Percentiles rank a stretch among this genome's conserved stretches.
Evolutionary conservation across 2,888 invertebrate genomes (phyloP).

Genomic region (Apodemia hepburni): DNA sequence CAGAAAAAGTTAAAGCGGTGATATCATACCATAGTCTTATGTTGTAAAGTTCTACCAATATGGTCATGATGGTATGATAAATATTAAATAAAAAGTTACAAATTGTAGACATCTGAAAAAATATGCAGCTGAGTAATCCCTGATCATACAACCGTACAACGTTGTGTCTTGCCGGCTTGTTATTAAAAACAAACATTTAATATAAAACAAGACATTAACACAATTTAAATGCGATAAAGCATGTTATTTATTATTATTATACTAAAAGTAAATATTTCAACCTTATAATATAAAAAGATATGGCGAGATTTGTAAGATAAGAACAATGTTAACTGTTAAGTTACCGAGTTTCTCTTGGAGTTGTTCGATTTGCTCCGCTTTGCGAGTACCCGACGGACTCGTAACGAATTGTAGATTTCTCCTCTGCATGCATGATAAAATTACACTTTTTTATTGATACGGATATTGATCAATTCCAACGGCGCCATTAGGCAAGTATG

Average conservation of each 20-base stretch:
- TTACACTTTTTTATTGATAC: conserved; percentile 27
- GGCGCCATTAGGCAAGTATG: conserved; percentile 1
- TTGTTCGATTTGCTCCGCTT: conserved; percentile 44
- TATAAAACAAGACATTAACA: conserved; percentile 1
- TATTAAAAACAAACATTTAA: too few relatives aligned
- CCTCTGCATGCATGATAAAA: conserved; percentile 41
- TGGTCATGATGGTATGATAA: too few relatives aligned
- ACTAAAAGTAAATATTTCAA: neutral
- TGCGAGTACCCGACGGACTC: conserved; percentile 35
- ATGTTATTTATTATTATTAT: neutral
- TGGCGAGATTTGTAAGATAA: neutral
- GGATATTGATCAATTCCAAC: conserved; percentile 21
- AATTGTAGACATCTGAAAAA: too few relatives aligned
- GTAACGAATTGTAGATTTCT: conserved; percentile 48
- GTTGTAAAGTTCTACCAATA: too few relatives aligned
- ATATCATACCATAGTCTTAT: too few relatives aligned
- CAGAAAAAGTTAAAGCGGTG: too few relatives aligned
- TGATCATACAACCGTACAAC: too few relatives aligned
- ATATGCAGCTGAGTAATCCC: too few relatives aligned
- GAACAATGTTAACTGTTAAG: conserved; percentile 11
- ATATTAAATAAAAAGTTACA: too few relatives aligned
- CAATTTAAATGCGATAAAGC: neutral
- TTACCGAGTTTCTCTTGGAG: conserved; percentile 48
- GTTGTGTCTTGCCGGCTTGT: too few relatives aligned
- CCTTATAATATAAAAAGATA: neutral